Base-by-base conservation (phyloP, 2,888 invertebrate genomes). In the Andrena camellia region DNA sequence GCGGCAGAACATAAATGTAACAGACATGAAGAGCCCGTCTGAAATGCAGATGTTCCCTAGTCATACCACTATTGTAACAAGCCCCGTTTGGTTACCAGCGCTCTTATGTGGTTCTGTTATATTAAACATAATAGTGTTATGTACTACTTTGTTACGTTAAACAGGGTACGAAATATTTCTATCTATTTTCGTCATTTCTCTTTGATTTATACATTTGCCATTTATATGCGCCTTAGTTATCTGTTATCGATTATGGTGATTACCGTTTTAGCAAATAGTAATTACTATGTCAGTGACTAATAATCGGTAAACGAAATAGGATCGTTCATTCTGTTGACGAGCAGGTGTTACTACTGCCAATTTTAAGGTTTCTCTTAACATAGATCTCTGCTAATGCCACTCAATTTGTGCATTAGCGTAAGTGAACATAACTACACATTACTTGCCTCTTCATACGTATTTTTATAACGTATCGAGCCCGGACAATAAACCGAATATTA, bases 81-180 rank as follows among this genome's bases (percentile, higher is more conserved):
- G 86, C 84, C 91, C 92, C 3, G 68, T 86, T 4, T 94, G 93
- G 93, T 76, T 94, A 8, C 89, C 92, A 13, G 87, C 83, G 13
- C 71, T 94, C 13, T 85, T 94, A 5, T 93, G 93, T 66, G 91
- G 93, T 31, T 93, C 93, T 0, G 81, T 94, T 13, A 73, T 93
- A 17, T 83, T 94, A 48, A 94, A 94, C 71, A 90, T 93, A 75
- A 87, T 91, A 62, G 90, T 93, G 31, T 80, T 94, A 31, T 92
- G 93, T 78, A 90, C 90, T 57, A 90, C 91, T 68, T 85, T 94
- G 33, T 83, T 92, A 76, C 91, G 90, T 87, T 92, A 69, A 88
- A 84, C 35, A 72, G 67, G 62, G 23, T 66, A 69, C 33, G 26
- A 35, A 64, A 68, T 35, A n/a, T n/a, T n/a, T n/a, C n/a, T n/a